Base-by-base conservation (phyloP, 2,888 invertebrate species). In the Meteorus colon region DNA sequence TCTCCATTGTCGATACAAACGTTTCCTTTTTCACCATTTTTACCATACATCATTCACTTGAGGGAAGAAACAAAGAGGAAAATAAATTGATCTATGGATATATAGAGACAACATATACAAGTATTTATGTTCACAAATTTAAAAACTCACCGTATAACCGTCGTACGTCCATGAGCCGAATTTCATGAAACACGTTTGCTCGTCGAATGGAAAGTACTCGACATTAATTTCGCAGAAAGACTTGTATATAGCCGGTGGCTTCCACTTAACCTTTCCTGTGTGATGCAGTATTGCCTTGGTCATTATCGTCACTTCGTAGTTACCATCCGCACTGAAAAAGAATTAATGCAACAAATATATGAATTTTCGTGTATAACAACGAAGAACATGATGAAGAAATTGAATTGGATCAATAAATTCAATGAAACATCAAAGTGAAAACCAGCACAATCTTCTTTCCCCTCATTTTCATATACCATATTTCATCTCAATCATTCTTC, bases 231-330 rank as follows among this genome's bases (percentile, higher is more conserved):
- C 97, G 88, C 97, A 97, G 90, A 97, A 97, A 84, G 98, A 98
- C 92, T 98, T 98, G 92, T 98, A 98, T 91, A 99, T 98, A 88
- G 98, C 98, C 24, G 99, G 99, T 55, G 98, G 98, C 90, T 98
- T 98, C 98, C 98, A 98, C 69, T 95, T 94, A 81, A 98, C 97
- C 90, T 95, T 96, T 31, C 98, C 98, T 82, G 96, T 96, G 90
- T 96, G 95, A 89, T 97, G 96, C 75, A 98, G 93, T 85, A 97
- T 97, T 81, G 98, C 98, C 91, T 98, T 98, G 82, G 98, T 98
- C 96, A 98, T 97, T 90, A 98, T 96, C 85, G 98, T 98, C 89
- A 98, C 97, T 91, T 97, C 97, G 91, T 98, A 98, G 92, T 98
- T 98, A 81, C 98, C 98, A 89, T 98, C 98, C 83, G 98, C 98